phyloP scores from a whole-genome alignment of 53 echinoderm and acorn worm species.

The Pentamera pediparva region DNA sequence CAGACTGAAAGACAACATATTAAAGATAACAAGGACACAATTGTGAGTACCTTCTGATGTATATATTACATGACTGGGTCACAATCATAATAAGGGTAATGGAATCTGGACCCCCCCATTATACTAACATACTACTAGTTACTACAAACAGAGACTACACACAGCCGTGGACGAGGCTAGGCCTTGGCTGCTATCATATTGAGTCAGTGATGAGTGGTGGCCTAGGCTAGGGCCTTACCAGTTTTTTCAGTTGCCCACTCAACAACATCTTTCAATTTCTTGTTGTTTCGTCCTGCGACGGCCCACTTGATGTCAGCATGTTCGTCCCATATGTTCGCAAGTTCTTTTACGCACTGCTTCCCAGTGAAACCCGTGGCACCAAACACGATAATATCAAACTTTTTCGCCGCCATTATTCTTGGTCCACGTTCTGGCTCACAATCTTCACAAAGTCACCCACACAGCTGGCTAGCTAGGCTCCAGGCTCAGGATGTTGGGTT shows the following conservation, averaged over 20 bases:
- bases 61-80: too few species aligned
- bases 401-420: background rate
- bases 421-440: background rate
- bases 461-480: too few species aligned
- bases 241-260: slow-evolving; percentile 18
- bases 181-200: too few species aligned
- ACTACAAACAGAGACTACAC: too few species aligned
- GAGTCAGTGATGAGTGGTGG: too few species aligned
- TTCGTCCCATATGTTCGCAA: slow-evolving; percentile 20
- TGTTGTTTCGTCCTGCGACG: slow-evolving; percentile 16
- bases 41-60: too few species aligned
- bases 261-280: slow-evolving; percentile 8
- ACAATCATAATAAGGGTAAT: too few species aligned
- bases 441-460: background rate
- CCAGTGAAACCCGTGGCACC: slow-evolving; percentile 21
- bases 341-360: slow-evolving; percentile 17
- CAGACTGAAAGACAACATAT: too few species aligned
- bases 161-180: too few species aligned
- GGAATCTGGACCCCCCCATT: background rate
- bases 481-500: too few species aligned
- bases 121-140: background rate
- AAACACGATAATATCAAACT: slow-evolving; percentile 20
- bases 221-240: background rate
- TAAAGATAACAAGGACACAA: too few species aligned
- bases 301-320: slow-evolving; percentile 25